Evolutionary conservation across 2,888 invertebrate genomes (phyloP).

Genomic region (Drosophila lacicola): DNA sequence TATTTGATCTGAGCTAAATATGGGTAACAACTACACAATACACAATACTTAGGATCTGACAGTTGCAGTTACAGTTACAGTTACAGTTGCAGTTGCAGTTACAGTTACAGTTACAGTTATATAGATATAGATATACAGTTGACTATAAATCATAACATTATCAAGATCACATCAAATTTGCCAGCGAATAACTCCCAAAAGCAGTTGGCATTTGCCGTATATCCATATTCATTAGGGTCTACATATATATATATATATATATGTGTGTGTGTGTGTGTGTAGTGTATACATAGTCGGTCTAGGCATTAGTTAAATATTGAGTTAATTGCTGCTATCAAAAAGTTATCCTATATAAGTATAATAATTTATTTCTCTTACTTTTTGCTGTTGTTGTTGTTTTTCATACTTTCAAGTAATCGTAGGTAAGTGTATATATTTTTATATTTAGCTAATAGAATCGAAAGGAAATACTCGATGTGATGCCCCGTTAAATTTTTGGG

Average conservation of each 20-base stretch:
- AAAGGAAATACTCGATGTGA: conserved; percentile 40
- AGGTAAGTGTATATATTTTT: conserved; percentile 8
- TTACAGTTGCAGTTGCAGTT: conserved; percentile 26
- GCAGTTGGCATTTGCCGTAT: conserved; percentile 37
- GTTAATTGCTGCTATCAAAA: conserved; percentile 59
- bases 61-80: conserved; percentile 17
- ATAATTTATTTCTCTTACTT: conserved; percentile 7
- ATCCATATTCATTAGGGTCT: background rate
- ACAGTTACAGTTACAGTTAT: conserved; percentile 21
- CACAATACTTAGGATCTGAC: conserved; percentile 43
- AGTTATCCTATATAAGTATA: conserved; percentile 48
- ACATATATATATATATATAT: background rate
- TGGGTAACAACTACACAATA: conserved; percentile 28
- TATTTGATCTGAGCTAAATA: conserved; percentile 37
- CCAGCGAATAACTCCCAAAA: conserved; percentile 32
- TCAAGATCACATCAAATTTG: conserved; percentile 59
- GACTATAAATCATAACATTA: conserved; percentile 38
- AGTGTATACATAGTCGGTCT: conserved; percentile 20
- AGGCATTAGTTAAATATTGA: conserved; percentile 20
- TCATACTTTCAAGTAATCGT: conserved; percentile 35
- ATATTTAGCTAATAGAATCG: conserved; percentile 64
- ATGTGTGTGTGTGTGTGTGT: background rate
- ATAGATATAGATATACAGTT: background rate
- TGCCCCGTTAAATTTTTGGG: background rate
- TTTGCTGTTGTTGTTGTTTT: background rate